These are phyloP conservation scores for Malaclemys terrapin DNA, from an alignment of 2,113 vertebrate genomes.

Conservation along the genomic window DNA sequence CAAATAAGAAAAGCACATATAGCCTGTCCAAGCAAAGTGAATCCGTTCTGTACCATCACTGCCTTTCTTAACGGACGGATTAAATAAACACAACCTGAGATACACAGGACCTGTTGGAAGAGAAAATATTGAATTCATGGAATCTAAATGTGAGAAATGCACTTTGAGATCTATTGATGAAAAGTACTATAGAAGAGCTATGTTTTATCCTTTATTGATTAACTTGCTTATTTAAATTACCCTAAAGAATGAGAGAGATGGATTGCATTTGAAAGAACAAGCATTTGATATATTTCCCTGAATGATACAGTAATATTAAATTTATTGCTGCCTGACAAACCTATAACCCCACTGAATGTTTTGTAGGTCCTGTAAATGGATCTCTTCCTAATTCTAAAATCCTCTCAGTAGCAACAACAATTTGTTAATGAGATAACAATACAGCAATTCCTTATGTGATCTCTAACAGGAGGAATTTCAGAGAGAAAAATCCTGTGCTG, in stretches of 20 bases:
- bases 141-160: background rate
- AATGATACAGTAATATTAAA: background rate
- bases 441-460: background rate
- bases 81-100: background rate
- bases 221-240: background rate
- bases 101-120: background rate
- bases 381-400: background rate
- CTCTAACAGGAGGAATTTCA: background rate
- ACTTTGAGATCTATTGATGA: background rate
- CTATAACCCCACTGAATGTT: background rate
- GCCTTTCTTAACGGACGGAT: background rate
- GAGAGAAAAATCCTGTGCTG: background rate
- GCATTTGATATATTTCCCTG: background rate
- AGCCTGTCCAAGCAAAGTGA: background rate
- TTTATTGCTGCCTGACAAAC: background rate
- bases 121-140: background rate
- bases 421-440: conserved; percentile 11
- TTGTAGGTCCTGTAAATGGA: background rate
- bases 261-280: background rate
- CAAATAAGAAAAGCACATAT: background rate
- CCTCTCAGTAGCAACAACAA: background rate
- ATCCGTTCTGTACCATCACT: background rate
- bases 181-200: background rate
- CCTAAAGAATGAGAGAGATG: background rate
- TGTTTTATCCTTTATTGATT: background rate